Conservation (phyloP, 1,140 invertebrate species). For the Prorops nasuta region DNA sequence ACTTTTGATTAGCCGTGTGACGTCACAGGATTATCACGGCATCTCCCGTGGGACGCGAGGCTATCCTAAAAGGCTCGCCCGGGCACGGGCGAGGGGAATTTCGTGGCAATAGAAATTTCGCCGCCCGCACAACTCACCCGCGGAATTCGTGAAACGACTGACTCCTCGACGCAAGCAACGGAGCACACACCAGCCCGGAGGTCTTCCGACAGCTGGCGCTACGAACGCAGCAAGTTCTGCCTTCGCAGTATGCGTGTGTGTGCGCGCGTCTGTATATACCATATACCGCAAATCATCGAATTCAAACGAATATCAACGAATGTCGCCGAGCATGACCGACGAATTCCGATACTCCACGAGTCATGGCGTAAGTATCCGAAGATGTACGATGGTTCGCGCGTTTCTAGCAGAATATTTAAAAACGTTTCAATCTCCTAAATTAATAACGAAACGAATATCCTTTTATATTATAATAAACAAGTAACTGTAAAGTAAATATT, state of each 20-base stretch:
- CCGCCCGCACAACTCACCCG: slow-evolving; percentile 38
- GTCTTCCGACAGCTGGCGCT: slow-evolving; percentile 18
- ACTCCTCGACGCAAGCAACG: slow-evolving; percentile 45
- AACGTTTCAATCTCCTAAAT: no score
- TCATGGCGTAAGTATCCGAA: slow-evolving; percentile 6
- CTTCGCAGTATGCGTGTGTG: no score
- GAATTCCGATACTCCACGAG: slow-evolving; percentile 8
- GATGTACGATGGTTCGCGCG: slow-evolving; percentile 12
- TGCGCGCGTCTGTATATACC: no score
- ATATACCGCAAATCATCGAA: slow-evolving; percentile 11
- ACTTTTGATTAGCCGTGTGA: slow-evolving; percentile 54
- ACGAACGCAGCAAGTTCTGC: no score
- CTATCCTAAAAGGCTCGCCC: no score
- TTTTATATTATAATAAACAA: no score
- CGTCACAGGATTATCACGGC: no score
- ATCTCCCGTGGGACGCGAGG: slow-evolving; percentile 18
- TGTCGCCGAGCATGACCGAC: slow-evolving; percentile 7
- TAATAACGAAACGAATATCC: no score
- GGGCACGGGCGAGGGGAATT: slow-evolving; percentile 7
- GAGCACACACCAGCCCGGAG: slow-evolving; percentile 33
- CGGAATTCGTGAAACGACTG: slow-evolving; percentile 51
- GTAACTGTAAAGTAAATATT: no score
- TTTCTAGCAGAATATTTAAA: no score
- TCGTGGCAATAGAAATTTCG: no score
- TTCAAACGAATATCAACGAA: slow-evolving; percentile 10